Evolutionary conservation across 2,888 invertebrate genomes (phyloP), one percentile per base, ranked within the genome.

Genomic region (Cabera pusaria): DNA sequence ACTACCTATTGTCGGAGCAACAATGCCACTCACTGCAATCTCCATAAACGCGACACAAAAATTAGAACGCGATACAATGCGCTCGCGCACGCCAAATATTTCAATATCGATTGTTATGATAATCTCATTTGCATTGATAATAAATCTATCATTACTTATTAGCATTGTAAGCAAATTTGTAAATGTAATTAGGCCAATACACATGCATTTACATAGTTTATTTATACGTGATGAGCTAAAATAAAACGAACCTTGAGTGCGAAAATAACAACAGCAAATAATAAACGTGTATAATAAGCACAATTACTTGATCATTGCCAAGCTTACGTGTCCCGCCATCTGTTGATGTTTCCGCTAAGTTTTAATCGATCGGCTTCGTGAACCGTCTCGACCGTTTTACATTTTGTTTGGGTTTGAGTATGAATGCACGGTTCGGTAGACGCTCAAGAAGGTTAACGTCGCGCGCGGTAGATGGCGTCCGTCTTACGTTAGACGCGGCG

Each of bases 391-490:
- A 21, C 26, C 34, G 38, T 59, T 36, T 42, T 40, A 38, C 60
- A 56, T 3, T 14, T 14, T 14, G n/a, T 14, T 48, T 51, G 12
- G 19, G 36, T 27, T 43, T 23, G 26, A 23, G 12, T 18, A 32
- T 32, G 14, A 46, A 19, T 27, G 43, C 36, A 34, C 29, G 47
- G 42, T 52, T 70, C 74, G 71, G 70, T 70, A 56, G 44, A 46
- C 56, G 57, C 52, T 63, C 68, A 69, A 61, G 61, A 58, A 44
- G 48, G 59, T 76, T 70, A 47, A 21, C 38, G 6, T 11, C 7
- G n/a, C 3, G 2, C 0, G 5, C 49, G 28, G 46, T 57, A 86
- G 86, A 75, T 81, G 82, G 74, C 75, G 70, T 24, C 58, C 68
- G 55, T 25, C 26, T 61, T 61, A 22, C 34, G 27, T 17, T 34